Base-by-base conservation (phyloP, 2,113 vertebrate species). In the Nannobrachium achirus region DNA sequence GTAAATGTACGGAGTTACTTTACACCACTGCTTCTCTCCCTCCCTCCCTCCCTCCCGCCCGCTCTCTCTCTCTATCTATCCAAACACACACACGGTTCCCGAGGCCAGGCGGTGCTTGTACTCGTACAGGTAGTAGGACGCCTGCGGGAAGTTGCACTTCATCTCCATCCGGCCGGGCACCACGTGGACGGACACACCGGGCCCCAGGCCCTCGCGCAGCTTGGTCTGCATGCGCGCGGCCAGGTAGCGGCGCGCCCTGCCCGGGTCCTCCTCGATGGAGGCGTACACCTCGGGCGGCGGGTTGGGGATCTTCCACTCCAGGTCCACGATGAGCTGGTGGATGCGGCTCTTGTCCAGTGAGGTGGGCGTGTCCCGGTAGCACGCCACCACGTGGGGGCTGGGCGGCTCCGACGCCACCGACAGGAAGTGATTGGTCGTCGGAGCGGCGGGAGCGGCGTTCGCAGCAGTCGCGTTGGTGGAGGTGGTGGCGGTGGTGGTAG, bases 291-390 rank as follows among this genome's bases (percentile, higher is more conserved):
- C 90, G 0, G 89, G 90, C 0, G 89, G 90, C 0, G 91, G 89
- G 73, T 92, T 93, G 52, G 89, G 91, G 69, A 92, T 85, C 82
- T 93, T 93, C 91, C 91, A 92, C 73, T 92, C 90, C 73, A 93
- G 78, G 53, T 93, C 91, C 15, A 88, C 85, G 10, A 93, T 93
- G 45, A 91, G 84, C 63, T 89, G 92, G 63, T 91, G 84, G 61
- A 90, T 90, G 63, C 84, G 86, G 20, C 75, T 79, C 80, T 89
- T 90, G 68, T 92, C 91, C 58, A 93, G 82, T 0, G 89, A 86
- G 0, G 81, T 75, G 6, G 90, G 90, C 19, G 75, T 78, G 70
- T 91, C 93, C 1, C 78, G 74, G 66, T 89, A 89, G 72, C 89
- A 91, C 11, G 71, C 83, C 56, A 92, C 78, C 63, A 89, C 87